These are phyloP conservation scores for Phaenicophaeus curvirostris DNA, from an alignment of 2,797 vertebrate species.

Conservation along the genomic window DNA sequence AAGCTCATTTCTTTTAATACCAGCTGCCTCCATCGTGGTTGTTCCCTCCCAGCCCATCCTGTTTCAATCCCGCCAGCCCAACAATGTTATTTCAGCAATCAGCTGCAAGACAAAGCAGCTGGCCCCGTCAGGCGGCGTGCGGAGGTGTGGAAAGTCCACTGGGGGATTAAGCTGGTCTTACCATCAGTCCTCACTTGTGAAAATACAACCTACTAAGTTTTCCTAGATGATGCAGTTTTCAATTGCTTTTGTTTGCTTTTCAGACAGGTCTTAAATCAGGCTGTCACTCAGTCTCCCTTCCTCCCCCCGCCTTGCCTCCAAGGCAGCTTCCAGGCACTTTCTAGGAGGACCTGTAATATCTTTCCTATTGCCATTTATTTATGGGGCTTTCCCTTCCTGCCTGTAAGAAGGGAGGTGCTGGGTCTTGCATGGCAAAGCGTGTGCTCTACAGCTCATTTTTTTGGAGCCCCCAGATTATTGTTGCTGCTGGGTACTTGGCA, in stretches of 20 bases:
- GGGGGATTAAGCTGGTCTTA: conserved; percentile 65
- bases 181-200: conserved; percentile 70
- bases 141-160: conserved; percentile 54
- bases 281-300: conserved; percentile 20
- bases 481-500: accelerated
- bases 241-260: conserved; percentile 69
- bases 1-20: accelerated
- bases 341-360: neutral
- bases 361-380: conserved; percentile 7
- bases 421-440: accelerated
- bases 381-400: neutral
- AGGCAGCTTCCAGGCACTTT: conserved; percentile 26
- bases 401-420: neutral
- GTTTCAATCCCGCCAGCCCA: neutral
- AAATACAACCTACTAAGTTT: conserved; percentile 70
- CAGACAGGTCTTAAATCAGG: conserved; percentile 67
- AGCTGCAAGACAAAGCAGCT: conserved; percentile 67
- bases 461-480: accelerated
- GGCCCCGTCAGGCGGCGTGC: neutral
- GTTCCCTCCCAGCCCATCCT: neutral
- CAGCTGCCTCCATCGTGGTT: neutral
- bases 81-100: conserved; percentile 30
- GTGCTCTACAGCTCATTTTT: neutral
- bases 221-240: conserved; percentile 63
- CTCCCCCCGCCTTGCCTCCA: neutral